Evolutionary conservation across 2,888 invertebrate species (phyloP), one percentile per base, ranked within the genome.

Genomic region (Ceriagrion tenellum): DNA sequence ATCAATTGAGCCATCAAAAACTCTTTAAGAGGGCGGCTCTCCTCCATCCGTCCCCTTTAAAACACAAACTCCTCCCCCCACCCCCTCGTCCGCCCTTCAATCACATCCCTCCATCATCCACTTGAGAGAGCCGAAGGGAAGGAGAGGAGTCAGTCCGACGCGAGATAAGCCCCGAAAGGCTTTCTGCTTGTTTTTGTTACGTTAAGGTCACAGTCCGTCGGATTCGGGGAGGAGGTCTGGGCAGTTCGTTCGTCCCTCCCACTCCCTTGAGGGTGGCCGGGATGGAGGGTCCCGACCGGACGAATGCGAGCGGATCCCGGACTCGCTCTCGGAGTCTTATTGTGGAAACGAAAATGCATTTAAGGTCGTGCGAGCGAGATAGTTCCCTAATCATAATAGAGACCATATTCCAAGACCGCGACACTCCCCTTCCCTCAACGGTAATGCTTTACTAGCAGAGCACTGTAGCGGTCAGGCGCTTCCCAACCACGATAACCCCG

Each of bases 171-270:
- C 90, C 59, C 59, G 10, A 59, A 59, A n/a, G 35, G 47, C 63
- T 20, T 23, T 40, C 47, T 40, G 40, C n/a, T 63, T 93, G 69
- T 69, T 89, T 89, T 89, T 55, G 6, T 55, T 74, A 55, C n/a
- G 47, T 81, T 20, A 35, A 93, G 93, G 93, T 93, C 93, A 93
- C 93, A 93, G 93, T 69, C 93, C 93, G 69, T 93, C 40, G 69
- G 55, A 12, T 93, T 26, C 47, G 13, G 16, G 91, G 90, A 30
- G 55, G 13, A 47, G 90, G 20, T 47, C 8, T 2, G 47, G 59
- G 16, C 59, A 20, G 59, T 59, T 20, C 8, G 59, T 6, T 13
- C 20, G 56, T 16, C 56, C 56, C 56, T n/a, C n/a, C 56, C 40
- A 20, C 88, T 8, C 26, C 90, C 40, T 0, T 23, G 40, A 88